Evolutionary conservation across 53 echinoderm and acorn worm genomes (phyloP).

Genomic region (Echinometra lucunter): DNA sequence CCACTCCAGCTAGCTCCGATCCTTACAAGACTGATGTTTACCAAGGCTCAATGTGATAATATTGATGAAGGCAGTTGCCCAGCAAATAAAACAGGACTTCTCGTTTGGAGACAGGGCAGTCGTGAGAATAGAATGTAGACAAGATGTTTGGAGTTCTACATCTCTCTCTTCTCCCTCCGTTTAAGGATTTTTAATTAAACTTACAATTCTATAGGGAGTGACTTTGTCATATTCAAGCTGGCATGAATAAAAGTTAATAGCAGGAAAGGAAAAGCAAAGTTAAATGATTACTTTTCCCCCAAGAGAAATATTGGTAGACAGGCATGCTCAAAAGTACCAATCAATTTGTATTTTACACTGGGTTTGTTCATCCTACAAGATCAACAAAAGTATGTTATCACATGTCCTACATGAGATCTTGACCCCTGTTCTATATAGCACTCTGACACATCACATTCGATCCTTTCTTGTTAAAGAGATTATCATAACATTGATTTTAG

Average conservation of each 20-base stretch:
- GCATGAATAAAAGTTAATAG: not conserved
- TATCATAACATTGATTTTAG: not conserved
- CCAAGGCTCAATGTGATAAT: conserved; percentile 20
- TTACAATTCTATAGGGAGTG: not conserved
- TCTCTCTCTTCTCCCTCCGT: not conserved
- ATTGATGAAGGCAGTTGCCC: conserved; percentile 14
- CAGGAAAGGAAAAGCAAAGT: not conserved
- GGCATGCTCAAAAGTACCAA: not conserved
- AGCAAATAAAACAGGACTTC: conserved; percentile 45
- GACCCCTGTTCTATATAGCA: not conserved
- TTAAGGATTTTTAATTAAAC: conserved; percentile 12
- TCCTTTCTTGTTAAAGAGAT: not conserved
- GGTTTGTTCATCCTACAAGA: not conserved
- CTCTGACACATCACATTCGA: not conserved
- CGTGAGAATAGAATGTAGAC: conserved; percentile 50
- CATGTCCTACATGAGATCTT: not conserved
- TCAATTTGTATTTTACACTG: not conserved
- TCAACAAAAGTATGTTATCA: conserved; percentile 18
- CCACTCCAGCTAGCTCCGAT: not conserved
- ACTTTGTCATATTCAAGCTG: not conserved
- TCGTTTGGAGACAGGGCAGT: not conserved
- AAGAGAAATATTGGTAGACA: not conserved
- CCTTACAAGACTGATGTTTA: conserved; percentile 34
- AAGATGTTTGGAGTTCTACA: not conserved
- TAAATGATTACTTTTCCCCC: conserved; percentile 10